phyloP scores from a whole-genome alignment of 2,888 invertebrate genomes.

The Agriotes lineatus region DNA sequence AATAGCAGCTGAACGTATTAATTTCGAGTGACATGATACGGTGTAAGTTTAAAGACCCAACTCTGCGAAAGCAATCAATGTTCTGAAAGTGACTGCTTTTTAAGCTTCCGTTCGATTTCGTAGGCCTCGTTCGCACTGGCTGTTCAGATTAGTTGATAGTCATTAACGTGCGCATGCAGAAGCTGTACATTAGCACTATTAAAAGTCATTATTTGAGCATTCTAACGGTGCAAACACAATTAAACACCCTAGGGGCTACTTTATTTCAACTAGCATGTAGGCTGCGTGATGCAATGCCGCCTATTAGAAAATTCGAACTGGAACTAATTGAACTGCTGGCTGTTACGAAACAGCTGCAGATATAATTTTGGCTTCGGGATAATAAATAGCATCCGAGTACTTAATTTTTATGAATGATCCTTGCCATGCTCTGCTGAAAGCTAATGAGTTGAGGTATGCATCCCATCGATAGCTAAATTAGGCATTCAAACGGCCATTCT shows the following conservation, averaged over 20 bases:
- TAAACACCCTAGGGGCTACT: conserved; percentile 1
- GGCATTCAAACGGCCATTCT: background rate
- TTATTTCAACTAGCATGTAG: conserved; percentile 5
- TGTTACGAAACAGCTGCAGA: conserved; percentile 10
- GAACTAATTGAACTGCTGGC: conserved; percentile 15
- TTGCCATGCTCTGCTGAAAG: background rate
- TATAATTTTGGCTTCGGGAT: conserved; percentile 1
- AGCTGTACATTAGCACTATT: conserved; percentile 4
- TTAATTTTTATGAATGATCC: conserved; percentile 11
- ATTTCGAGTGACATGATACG: no score
- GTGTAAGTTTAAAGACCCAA: no score
- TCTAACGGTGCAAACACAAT: conserved; percentile 8
- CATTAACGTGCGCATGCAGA: background rate
- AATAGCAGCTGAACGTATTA: no score
- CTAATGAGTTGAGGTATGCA: background rate
- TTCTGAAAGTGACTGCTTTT: no score
- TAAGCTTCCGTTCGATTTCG: no score
- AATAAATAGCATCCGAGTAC: conserved; percentile 7
- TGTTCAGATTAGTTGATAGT: no score
- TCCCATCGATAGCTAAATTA: conserved; percentile 2
- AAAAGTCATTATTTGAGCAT: background rate
- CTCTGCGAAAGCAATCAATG: no score
- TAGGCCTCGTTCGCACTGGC: no score
- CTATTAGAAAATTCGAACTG: conserved; percentile 10
- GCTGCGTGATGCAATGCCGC: background rate